Conservation (phyloP, 2,888 invertebrate genomes). For the Dioctria linearis region DNA sequence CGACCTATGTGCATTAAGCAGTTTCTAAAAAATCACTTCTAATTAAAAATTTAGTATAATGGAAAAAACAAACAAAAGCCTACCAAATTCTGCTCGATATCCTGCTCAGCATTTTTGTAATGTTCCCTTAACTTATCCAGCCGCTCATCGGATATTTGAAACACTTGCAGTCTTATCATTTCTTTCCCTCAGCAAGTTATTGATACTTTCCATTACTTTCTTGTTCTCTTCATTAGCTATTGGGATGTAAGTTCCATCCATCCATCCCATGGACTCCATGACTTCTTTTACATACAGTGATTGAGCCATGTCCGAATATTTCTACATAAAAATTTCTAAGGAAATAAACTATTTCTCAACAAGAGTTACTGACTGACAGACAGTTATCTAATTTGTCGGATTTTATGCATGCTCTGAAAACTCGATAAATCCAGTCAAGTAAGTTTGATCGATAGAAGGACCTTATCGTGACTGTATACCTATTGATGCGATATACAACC, state of each 20-base stretch:
- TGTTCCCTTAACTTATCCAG: slow-evolving; percentile 72
- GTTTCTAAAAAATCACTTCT: slow-evolving; percentile 69
- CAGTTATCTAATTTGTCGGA: not conserved
- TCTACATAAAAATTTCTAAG: slow-evolving; percentile 1
- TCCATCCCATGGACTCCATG: slow-evolving; percentile 81
- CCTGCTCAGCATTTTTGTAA: slow-evolving; percentile 72
- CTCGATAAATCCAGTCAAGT: slow-evolving; percentile 3
- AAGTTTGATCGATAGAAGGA: slow-evolving; percentile 30
- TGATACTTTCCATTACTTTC: slow-evolving; percentile 70
- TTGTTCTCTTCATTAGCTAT: slow-evolving; percentile 83
- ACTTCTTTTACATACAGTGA: slow-evolving; percentile 74
- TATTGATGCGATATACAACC: too few relatives aligned
- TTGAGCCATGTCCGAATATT: slow-evolving; percentile 52
- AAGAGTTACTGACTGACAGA: slow-evolving; percentile 4
- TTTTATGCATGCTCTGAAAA: slow-evolving; percentile 18
- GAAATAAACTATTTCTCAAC: slow-evolving; percentile 1
- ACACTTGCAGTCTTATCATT: slow-evolving; percentile 70
- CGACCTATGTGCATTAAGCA: slow-evolving; percentile 78
- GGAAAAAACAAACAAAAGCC: slow-evolving; percentile 48
- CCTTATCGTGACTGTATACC: not conserved
- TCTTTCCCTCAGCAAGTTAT: slow-evolving; percentile 71
- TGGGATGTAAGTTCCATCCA: slow-evolving; percentile 84
- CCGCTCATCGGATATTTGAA: slow-evolving; percentile 71
- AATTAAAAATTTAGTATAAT: not conserved
- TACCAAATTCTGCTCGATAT: slow-evolving; percentile 75